Evolutionary conservation across 2,113 vertebrate species (phyloP), one percentile per base, ranked within the genome.

Genomic region (Carassius carassius): DNA sequence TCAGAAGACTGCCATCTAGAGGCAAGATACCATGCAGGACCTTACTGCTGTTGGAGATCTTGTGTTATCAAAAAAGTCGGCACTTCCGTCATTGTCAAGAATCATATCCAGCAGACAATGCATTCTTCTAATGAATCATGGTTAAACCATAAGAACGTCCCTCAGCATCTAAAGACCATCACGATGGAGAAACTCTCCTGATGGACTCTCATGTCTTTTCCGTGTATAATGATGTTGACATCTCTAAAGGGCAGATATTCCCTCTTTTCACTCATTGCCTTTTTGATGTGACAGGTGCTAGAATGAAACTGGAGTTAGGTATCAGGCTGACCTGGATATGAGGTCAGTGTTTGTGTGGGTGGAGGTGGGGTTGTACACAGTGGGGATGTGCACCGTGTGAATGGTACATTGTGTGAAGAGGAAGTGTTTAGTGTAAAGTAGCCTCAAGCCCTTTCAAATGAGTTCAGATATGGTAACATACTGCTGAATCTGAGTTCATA

Each of bases 401-500:
- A 89, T 85, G 69, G 63, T 47, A 82, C 84, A 89, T 92, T 93
- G 91, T 92, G 89, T 92, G 86, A n/a, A 81, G 89, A 92, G 91
- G 92, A 93, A 93, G 91, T 78, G 83, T 90, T 92, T 90, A 91
- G 89, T 88, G 67, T 84, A 79, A 84, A 87, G 85, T 87, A 87
- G 88, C 90, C 91, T 83, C 3, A 91, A 90, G 91, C 85, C 74
- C 87, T 91, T 89, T 90, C 35, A 85, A n/a, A 87, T 75, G 21
- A 63, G 32, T 25, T 84, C 75, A 29, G 65, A 1, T 85, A 49
- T 41, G 83, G 74, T 88, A 58, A 86, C 54, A 63, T 41, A 37
- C 17, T 77, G 17, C n/a, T 6, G 17, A 44, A 62, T 63, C 25
- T 23, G n/a, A n/a, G 65, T 69, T 51, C 23, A 7, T 51, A 51